Evolutionary conservation across 2,888 invertebrate species (phyloP), one percentile per base, ranked within the genome.

Genomic region (Oxyscelio sp.): DNA sequence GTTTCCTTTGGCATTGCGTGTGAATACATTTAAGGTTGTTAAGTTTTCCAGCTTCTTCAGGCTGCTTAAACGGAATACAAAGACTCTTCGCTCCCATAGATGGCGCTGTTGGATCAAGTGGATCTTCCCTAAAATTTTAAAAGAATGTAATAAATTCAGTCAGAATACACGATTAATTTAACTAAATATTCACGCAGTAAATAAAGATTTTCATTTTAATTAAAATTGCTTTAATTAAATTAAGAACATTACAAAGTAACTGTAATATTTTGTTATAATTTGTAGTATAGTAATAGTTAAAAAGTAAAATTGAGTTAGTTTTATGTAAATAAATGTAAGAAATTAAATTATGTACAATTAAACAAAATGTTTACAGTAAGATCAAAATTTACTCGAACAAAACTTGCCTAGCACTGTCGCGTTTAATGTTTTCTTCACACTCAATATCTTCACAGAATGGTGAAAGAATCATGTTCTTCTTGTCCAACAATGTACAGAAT

Each of bases 41-140:
- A 5, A 95, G 93, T 50, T 97, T 95, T 3, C 95, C 92, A 1
- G 96, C 95, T 34, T 91, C 90, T 56, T 93, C 94, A 4, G 96
- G 96, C 91, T 98, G 99, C 59, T 97, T 96, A 94, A 99, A 97
- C 2, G 99, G 99, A 91, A 99, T 98, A 94, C 99, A 99, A n/a
- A 99, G 95, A 8, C 98, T 97, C 95, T 99, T 99, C 6, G 99
- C 99, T 45, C 99, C 99, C 99, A 99, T 99, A 0, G 99, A 96
- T 22, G 99, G 98, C 21, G 97, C 97, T 77, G 98, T 98, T 66
- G 96, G 95, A 81, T 97, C 97, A 91, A 94, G 95, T 0, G 89
- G 95, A 65, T 97, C 96, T 77, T 95, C 96, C 91, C 97, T 97
- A 94, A 21, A 70, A 71, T 58, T 43, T 3, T 50, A 34, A 11